Evolutionary conservation across 2,113 vertebrate species (phyloP).

Genomic region (Cheirogaleus medius): DNA sequence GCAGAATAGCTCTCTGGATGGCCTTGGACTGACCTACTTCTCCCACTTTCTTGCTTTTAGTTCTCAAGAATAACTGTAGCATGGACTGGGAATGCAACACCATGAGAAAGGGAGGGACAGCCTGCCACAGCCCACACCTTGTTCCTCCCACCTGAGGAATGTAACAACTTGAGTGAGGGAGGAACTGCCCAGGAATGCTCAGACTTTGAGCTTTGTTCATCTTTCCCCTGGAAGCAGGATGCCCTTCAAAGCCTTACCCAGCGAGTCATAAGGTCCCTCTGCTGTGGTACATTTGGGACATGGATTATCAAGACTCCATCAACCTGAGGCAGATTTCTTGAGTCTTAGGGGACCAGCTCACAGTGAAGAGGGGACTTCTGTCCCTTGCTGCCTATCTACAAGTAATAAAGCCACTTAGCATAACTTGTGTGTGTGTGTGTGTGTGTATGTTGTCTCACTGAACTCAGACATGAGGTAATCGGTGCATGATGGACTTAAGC

Average conservation of each 20-base stretch:
- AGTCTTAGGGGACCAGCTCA: neutral
- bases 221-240: neutral
- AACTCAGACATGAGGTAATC: neutral
- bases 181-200: neutral
- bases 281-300: neutral
- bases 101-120: neutral
- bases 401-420: neutral
- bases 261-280: neutral
- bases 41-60: neutral
- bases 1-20: neutral
- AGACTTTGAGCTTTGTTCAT: neutral
- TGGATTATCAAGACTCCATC: neutral
- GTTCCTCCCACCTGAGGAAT: neutral
- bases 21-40: neutral
- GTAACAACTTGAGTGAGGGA: neutral
- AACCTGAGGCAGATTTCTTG: neutral
- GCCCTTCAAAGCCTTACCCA: neutral
- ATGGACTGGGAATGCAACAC: neutral
- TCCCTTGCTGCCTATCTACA: neutral
- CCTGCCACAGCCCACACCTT: neutral
- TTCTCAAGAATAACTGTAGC: neutral
- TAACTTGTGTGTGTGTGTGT: neutral
- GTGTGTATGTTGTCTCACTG: neutral
- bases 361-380: fast-evolving
- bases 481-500: neutral